Base-by-base conservation (phyloP, 2,888 invertebrate species). In the Zootermopsis nevadensis region DNA sequence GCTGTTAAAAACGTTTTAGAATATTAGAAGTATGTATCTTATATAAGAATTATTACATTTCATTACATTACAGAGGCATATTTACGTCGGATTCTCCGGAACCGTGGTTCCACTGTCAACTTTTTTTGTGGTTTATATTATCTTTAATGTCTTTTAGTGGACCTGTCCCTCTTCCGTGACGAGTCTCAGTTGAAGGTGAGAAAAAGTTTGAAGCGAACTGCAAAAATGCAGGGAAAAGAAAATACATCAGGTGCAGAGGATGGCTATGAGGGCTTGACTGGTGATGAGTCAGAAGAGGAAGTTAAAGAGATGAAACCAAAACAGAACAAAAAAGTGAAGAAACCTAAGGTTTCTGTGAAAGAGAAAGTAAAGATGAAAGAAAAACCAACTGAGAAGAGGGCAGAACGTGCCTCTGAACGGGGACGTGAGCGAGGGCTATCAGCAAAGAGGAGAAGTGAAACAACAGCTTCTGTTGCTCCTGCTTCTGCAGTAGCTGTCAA, bases 121-220 rank as follows among this genome's bases (percentile, higher is more conserved):
- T n/a, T n/a, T n/a, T n/a, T n/a, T n/a, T n/a, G n/a, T n/a, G n/a
- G n/a, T n/a, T 74, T 35, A 35, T 74, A 15, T 12, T 24, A 35
- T 74, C 35, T 74, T 74, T 74, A 33, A n/a, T 15, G 35, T 83
- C n/a, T 60, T 60, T 30, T 30, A 96, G 96, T 96, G 92, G 96
- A 96, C 89, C 91, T 96, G 77, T 96, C 96, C 24, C 91, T 96
- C 80, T 96, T 94, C 90, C 95, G 93, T 88, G 95, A 96, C 88
- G 96, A 96, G 90, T 94, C 95, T 83, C 96, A 96, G 89, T 89
- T 96, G 85, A 94, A 94, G 88, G 93, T 92, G 89, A 92, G 85
- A 84, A 84, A 81, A 38, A 84, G 82, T 42, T 84, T 77, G 48
- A 84, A 85, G 72, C 82, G 38, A 31, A 67, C 80, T 27, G 33